A percentile compares a stretch with the other conserved stretches of the same genome.
These are phyloP conservation scores for Streblospio benedicti DNA, from an alignment of 1,140 invertebrate species.

Conservation along the genomic window DNA sequence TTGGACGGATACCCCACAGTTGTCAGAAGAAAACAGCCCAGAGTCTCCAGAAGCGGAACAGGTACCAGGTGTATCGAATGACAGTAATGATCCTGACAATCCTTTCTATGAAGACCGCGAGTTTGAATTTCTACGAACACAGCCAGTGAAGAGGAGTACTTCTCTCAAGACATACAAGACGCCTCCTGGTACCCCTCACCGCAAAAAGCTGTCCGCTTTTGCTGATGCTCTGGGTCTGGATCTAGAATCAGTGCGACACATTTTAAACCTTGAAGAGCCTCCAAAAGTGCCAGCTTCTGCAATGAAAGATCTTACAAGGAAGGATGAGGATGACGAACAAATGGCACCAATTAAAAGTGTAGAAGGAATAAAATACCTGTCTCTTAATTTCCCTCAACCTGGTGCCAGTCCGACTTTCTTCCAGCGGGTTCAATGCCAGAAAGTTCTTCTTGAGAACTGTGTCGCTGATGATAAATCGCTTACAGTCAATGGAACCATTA, in stretches of 20 bases:
- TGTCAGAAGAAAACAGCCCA: too few species aligned
- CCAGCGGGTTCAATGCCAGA: constrained; percentile 61
- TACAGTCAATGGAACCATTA: constrained; percentile 73
- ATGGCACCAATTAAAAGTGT: constrained; percentile 8
- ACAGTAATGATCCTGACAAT: too few species aligned
- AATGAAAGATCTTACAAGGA: constrained; percentile 35
- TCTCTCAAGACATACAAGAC: constrained; percentile 85
- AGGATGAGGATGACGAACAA: constrained; percentile 26
- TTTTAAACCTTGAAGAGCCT: constrained; percentile 39
- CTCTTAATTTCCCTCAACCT: constrained; percentile 76
- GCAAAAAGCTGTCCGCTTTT: constrained; percentile 90
- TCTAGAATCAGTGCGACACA: constrained; percentile 70
- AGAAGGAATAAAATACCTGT: constrained; percentile 43
- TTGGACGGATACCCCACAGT: too few species aligned
- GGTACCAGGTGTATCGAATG: too few species aligned
- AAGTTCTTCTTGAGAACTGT: constrained; percentile 77
- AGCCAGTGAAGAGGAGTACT: constrained; percentile 43
- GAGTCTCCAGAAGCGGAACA: too few species aligned
- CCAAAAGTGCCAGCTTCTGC: constrained; percentile 43
- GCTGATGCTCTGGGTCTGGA: constrained; percentile 88
- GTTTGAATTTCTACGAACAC: constrained; percentile 34
- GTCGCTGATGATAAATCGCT: constrained; percentile 51
- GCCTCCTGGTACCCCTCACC: constrained; percentile 60
- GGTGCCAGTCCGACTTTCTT: constrained; percentile 65
- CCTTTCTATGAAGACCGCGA: constrained; percentile 36